Evolutionary conservation across 2,888 invertebrate species (phyloP).

Genomic region (Sinotaia quadrata): DNA sequence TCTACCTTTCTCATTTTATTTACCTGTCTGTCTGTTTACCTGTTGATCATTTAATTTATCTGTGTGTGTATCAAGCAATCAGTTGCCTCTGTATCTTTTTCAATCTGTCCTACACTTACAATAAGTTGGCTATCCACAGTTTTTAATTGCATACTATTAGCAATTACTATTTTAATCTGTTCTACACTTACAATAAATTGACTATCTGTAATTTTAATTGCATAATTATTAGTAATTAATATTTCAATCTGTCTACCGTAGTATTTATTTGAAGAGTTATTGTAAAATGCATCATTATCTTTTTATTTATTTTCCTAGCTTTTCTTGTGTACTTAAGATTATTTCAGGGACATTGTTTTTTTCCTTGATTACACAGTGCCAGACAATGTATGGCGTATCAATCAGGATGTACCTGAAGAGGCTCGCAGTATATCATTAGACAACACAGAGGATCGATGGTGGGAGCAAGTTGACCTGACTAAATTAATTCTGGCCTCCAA

Average conservation of each 20-base stretch:
- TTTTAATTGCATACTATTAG: no score
- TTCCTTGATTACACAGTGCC: constrained; percentile 49
- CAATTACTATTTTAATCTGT: no score
- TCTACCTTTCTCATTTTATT: no score
- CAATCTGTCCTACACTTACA: neutral
- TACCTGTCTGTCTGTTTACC: no score
- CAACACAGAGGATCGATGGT: constrained; percentile 74
- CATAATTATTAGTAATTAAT: neutral
- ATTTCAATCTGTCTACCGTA: no score
- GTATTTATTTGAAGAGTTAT: no score
- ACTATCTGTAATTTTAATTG: no score
- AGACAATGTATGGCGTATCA: constrained; percentile 72
- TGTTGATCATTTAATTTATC: no score
- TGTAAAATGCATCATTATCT: neutral
- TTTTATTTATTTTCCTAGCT: neutral
- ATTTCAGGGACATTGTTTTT: no score
- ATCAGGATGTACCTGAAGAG: constrained; percentile 72
- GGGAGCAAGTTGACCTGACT: constrained; percentile 86
- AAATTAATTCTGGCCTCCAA: constrained; percentile 79
- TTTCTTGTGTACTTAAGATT: neutral
- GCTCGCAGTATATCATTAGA: constrained; percentile 68
- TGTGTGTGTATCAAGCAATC: no score
- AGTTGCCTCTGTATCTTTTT: neutral
- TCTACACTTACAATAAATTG: no score
- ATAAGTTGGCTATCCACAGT: no score